phyloP scores from a whole-genome alignment of 2,888 invertebrate genomes.

The Poecilus cupreus region DNA sequence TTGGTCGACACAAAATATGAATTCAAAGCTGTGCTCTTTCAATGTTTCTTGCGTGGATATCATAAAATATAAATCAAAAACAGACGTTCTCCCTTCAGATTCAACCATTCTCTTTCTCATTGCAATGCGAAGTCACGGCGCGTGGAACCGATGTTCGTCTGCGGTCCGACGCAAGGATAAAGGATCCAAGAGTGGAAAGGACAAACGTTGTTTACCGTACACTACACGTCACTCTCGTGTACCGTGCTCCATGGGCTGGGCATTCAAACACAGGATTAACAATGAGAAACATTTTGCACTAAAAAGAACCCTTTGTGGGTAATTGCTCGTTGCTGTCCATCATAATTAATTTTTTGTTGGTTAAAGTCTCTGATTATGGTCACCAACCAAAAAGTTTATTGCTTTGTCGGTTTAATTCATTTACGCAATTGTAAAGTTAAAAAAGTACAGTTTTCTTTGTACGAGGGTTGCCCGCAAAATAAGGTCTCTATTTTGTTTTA shows the following conservation, averaged over 20 bases:
- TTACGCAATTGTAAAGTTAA: too few relatives aligned
- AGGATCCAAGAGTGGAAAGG: background rate
- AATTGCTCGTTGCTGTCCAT: background rate
- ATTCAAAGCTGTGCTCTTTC: too few relatives aligned
- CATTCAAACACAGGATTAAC: background rate
- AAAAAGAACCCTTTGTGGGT: background rate
- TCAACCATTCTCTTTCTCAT: background rate
- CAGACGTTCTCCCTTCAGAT: background rate
- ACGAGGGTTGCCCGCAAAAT: too few relatives aligned
- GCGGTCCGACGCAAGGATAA: background rate
- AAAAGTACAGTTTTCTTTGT: too few relatives aligned
- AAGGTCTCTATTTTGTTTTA: too few relatives aligned
- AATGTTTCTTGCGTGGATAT: too few relatives aligned
- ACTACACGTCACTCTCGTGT: background rate
- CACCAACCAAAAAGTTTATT: too few relatives aligned
- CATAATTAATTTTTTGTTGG: background rate
- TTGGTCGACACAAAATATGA: too few relatives aligned
- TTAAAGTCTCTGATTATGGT: too few relatives aligned
- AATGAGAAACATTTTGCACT: background rate
- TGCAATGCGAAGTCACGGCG: background rate
- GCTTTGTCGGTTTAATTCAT: too few relatives aligned
- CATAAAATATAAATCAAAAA: too few relatives aligned
- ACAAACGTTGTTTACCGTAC: background rate
- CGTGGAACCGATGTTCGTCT: background rate
- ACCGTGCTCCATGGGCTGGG: background rate